Conservation (phyloP, 2,888 invertebrate genomes). For the Caradrina kadenii region DNA sequence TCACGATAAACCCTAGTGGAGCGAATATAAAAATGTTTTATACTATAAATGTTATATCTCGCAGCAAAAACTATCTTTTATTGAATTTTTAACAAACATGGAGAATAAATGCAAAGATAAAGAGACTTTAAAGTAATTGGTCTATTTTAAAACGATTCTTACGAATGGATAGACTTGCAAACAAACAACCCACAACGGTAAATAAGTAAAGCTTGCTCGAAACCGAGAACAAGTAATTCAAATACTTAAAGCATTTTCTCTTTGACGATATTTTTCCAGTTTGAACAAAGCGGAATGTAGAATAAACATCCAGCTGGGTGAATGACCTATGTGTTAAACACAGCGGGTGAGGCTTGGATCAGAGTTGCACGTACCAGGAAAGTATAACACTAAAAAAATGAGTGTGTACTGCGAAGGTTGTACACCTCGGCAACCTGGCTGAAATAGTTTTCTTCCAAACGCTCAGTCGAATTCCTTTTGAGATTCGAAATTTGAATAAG, state of each 20-base stretch:
- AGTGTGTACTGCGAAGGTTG: no score
- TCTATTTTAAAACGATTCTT: background rate
- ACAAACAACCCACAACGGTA: background rate
- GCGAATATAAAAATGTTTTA: background rate
- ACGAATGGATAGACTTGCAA: background rate
- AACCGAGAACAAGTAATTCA: background rate
- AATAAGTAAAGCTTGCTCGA: background rate
- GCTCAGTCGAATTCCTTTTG: no score
- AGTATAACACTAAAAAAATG: background rate
- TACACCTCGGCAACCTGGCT: no score
- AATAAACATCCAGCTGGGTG: background rate
- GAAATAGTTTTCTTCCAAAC: no score
- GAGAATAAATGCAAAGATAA: background rate
- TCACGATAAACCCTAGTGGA: background rate
- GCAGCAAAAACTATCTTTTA: background rate
- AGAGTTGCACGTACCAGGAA: no score
- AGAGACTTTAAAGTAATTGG: background rate
- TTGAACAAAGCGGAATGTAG: background rate
- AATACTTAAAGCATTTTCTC: background rate
- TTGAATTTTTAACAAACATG: background rate
- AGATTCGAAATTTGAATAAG: no score
- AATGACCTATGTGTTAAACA: background rate
- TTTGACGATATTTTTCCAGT: background rate
- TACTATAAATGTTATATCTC: no score
- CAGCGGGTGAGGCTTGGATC: background rate